Percentiles rank a stretch among this genome's conserved stretches.
These are phyloP conservation scores for Drosophila anomalata DNA, from an alignment of 2,888 invertebrate genomes.

Conservation along the genomic window DNA sequence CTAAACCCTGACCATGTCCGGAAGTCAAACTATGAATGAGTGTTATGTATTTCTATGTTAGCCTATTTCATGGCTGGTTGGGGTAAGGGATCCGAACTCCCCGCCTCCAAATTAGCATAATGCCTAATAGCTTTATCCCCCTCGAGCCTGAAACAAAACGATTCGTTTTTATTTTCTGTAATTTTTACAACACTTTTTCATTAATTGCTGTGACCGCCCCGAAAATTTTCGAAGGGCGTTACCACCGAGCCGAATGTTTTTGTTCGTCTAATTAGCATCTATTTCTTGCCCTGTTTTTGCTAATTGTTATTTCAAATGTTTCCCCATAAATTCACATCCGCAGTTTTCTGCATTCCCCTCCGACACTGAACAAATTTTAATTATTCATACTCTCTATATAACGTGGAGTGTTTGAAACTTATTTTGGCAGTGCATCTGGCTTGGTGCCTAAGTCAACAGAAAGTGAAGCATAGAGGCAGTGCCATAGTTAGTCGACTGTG, in stretches of 20 bases:
- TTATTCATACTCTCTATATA: background rate
- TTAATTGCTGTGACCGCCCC: constrained; percentile 57
- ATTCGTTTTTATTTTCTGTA: constrained; percentile 29
- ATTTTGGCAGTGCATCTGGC: constrained; percentile 25
- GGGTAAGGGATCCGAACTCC: background rate
- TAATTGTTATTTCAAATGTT: constrained; percentile 79
- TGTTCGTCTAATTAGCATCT: constrained; percentile 62
- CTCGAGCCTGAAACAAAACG: constrained; percentile 48
- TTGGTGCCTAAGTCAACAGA: constrained; percentile 52
- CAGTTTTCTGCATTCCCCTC: constrained; percentile 16
- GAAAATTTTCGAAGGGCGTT: constrained; percentile 48
- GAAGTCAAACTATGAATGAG: constrained; percentile 59
- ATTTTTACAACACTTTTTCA: constrained; percentile 35
- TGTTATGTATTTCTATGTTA: background rate
- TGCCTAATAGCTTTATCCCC: constrained; percentile 64
- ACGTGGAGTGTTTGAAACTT: background rate
- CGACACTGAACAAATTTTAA: background rate
- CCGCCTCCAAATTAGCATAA: constrained; percentile 56
- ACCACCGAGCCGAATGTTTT: constrained; percentile 19
- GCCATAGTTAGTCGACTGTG: constrained; percentile 67
- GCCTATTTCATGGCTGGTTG: background rate
- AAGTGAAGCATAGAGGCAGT: constrained; percentile 18
- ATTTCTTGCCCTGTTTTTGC: constrained; percentile 50
- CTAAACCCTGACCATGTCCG: constrained; percentile 43
- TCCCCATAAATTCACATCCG: constrained; percentile 70